These are phyloP conservation scores for Dascyllus trimaculatus DNA, from an alignment of 2,113 vertebrate species.

Conservation along the genomic window DNA sequence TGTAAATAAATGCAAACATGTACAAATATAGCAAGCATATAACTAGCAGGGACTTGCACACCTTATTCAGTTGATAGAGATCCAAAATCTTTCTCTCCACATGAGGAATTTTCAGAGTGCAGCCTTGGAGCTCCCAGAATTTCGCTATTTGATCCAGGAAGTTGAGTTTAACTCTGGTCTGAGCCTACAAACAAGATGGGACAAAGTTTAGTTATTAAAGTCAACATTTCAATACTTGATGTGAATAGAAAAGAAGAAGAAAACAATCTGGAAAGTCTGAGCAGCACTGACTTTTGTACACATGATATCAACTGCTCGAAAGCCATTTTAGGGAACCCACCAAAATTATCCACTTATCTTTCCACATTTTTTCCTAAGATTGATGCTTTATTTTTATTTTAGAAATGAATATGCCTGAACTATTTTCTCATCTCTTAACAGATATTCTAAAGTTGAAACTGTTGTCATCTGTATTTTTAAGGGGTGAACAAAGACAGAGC, in stretches of 20 bases:
- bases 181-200: slow-evolving; percentile 86
- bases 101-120: slow-evolving; percentile 96
- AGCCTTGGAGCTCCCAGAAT: slow-evolving; percentile 99
- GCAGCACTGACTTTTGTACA: no score
- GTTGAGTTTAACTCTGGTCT: slow-evolving; percentile 97
- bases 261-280: neutral
- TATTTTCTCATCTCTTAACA: no score
- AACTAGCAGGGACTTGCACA: slow-evolving; percentile 50
- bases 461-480: neutral
- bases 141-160: slow-evolving; percentile 99
- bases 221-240: neutral
- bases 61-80: slow-evolving; percentile 96
- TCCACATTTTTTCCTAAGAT: no score
- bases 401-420: no score
- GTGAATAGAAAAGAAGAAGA: neutral
- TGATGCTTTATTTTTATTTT: neutral
- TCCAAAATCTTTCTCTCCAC: slow-evolving; percentile 97
- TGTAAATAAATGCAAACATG: neutral
- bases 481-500: neutral
- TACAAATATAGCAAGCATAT: neutral
- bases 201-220: neutral
- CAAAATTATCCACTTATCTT: neutral
- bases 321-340: neutral
- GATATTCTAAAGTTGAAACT: neutral
- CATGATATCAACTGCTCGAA: neutral